Conservation (phyloP, 1,140 invertebrate species). For the Drosophila hydei region DNA sequence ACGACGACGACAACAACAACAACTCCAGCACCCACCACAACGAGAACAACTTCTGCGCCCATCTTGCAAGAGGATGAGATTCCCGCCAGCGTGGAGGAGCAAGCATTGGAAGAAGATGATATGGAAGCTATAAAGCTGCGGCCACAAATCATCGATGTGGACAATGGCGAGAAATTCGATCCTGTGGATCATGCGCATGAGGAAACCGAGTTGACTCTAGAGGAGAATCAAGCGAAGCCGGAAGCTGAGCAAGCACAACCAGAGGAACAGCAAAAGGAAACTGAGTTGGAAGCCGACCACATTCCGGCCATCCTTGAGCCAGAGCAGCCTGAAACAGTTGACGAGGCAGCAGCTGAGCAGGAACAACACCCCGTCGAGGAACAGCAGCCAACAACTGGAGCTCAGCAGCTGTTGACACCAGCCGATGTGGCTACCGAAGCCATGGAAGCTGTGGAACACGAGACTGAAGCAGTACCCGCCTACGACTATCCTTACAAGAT, state of each 20-base stretch:
- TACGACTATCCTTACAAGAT: constrained; percentile 83
- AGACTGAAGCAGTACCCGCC: constrained; percentile 56
- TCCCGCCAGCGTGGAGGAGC: constrained; percentile 67
- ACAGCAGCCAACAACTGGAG: constrained; percentile 50
- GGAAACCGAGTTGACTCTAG: constrained; percentile 61
- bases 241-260: constrained; percentile 13
- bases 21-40: constrained; percentile 43
- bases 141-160: constrained; percentile 46
- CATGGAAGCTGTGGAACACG: constrained; percentile 37
- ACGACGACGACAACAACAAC: constrained; percentile 50
- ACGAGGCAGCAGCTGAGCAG: too few relatives aligned
- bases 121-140: constrained; percentile 45
- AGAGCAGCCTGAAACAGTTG: too few relatives aligned
- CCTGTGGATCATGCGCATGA: constrained; percentile 66
- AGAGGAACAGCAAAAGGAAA: constrained; percentile 27
- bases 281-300: constrained; percentile 28
- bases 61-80: constrained; percentile 58
- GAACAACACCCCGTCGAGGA: constrained; percentile 5
- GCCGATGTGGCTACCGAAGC: constrained; percentile 60
- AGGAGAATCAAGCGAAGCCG: constrained; percentile 22
- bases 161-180: constrained; percentile 70
- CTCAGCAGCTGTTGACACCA: constrained; percentile 64
- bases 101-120: constrained; percentile 66
- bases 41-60: constrained; percentile 31
- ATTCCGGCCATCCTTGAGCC: not conserved